phyloP scores from a whole-genome alignment of 2,113 vertebrate genomes.

The Tretioscincus oriximinensis region DNA sequence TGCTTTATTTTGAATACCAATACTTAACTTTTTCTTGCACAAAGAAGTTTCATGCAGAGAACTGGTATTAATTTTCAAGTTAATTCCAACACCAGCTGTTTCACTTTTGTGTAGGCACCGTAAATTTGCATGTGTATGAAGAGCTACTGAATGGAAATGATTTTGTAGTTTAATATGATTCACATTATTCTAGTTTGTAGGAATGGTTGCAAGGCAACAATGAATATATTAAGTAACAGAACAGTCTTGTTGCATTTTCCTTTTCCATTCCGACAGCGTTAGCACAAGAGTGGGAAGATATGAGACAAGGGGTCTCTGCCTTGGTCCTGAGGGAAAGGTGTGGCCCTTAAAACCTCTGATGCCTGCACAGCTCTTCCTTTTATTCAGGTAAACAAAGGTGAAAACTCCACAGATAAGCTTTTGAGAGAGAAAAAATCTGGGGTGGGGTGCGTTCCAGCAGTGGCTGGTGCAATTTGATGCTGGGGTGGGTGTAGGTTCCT shows the following conservation, averaged over 20 bases:
- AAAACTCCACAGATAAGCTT: no score
- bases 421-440: no score
- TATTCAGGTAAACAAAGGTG: no score
- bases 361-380: no score
- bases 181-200: not conserved
- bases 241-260: slow-evolving; percentile 11
- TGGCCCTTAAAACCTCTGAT: no score
- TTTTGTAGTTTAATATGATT: not conserved
- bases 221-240: not conserved
- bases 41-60: not conserved
- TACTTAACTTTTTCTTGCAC: not conserved
- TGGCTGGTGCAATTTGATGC: no score
- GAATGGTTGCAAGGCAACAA: not conserved
- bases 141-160: slow-evolving; percentile 9
- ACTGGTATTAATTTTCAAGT: slow-evolving; percentile 6
- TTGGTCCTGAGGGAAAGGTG: no score
- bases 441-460: no score
- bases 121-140: slow-evolving; percentile 12
- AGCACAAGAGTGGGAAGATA: no score
- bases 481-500: no score
- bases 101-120: slow-evolving; percentile 4
- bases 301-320: no score
- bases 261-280: not conserved
- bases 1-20: not conserved
- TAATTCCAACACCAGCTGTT: slow-evolving; percentile 1